Base-by-base conservation (phyloP, 2,113 vertebrate genomes). In the Mohoua ochrocephala region DNA sequence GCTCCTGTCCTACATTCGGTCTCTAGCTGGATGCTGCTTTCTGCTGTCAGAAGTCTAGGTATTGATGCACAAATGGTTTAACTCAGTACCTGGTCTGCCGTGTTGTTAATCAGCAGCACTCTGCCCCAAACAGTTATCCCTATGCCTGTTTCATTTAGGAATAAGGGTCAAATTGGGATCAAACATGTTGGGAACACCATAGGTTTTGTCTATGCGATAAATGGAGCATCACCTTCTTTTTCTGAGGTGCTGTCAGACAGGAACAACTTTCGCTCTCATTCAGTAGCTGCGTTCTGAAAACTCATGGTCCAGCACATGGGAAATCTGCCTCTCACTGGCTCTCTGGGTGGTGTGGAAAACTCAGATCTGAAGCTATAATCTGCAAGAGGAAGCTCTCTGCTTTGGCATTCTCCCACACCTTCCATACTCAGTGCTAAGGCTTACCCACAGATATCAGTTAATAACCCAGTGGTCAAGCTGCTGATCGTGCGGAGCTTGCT, bases 281-380 rank as follows among this genome's bases (percentile, higher is more conserved):
- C 16, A 57, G 11, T 18, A 47, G 11, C 26, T 47, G 18, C 0
- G 0, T 44, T 80, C 42, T 44, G 33, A 77, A 78, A 61, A 16
- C 4, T 28, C 3, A 0, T 27, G 37, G 9, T 44, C 19, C 31
- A 20, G 8, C 22, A 7, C 13, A 17, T 1, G 3, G 21, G 31
- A 74, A 67, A 53, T 75, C 14, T 69, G 11, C 42, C 31, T 89
- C 24, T 47, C 30, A 4, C n/a, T 76, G 57, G 5, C n/a, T 56
- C 8, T 67, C 13, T 30, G 63, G 5, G 3, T 42, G 33, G 5
- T 2, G 0, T 33, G 18, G 13, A 74, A 74, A 47, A 37, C 8
- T 57, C 76, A 78, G 17, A 35, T 26, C 19, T 52, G n/a, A 85
- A 65, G 15, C 28, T 45, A 4, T 15, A 42, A 31, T 14, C 26